Conservation (phyloP, 2,888 invertebrate species). For the Noctua janthe region DNA sequence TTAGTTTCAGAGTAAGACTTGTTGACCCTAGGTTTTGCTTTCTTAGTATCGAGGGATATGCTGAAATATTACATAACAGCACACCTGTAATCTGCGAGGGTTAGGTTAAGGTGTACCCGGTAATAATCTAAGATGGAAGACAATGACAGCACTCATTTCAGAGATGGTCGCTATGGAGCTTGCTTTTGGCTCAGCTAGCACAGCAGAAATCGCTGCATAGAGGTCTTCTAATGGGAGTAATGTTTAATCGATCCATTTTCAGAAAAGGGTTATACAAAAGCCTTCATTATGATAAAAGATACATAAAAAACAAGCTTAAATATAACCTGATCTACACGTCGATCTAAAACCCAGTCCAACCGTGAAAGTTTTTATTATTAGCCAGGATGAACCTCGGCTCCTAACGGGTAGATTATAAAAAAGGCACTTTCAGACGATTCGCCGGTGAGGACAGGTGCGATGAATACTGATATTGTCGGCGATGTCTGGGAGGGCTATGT, state of each 20-base stretch:
- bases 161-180: neutral
- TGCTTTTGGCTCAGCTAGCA: neutral
- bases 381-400: conserved; percentile 2
- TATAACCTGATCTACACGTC: conserved; percentile 10
- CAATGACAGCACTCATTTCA: neutral
- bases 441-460: conserved; percentile 14
- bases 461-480: conserved; percentile 56
- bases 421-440: conserved; percentile 23
- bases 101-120: neutral
- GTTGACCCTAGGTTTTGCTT: neutral
- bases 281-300: neutral
- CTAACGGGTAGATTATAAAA: conserved; percentile 39
- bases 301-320: neutral
- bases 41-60: neutral
- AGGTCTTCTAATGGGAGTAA: neutral
- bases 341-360: conserved; percentile 21
- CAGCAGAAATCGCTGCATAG: neutral
- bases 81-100: neutral
- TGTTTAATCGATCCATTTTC: neutral
- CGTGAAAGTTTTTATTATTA: conserved; percentile 35
- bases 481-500: conserved; percentile 36
- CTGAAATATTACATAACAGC: neutral
- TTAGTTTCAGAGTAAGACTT: conserved; percentile 2
- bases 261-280: neutral
- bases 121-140: neutral